Base-by-base conservation (phyloP, 2,888 invertebrate species). In the Drosophila picticornis region DNA sequence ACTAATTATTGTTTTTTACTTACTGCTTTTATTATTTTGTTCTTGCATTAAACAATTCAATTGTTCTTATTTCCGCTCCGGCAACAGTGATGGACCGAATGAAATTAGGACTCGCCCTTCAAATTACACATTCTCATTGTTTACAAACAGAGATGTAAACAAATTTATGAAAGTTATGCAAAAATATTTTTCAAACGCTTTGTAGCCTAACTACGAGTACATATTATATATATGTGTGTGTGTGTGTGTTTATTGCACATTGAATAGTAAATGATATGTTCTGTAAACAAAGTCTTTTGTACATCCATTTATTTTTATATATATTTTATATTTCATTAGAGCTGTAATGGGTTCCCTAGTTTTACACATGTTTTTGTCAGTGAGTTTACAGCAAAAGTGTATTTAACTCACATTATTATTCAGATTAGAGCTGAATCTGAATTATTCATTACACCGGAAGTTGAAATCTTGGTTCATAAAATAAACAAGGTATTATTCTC, bases 91-190 rank as follows among this genome's bases (percentile, higher is more conserved):
- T 52, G 46, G 48, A 27, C 27, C 66, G 36, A 31, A 50, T 50
- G 66, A 58, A 72, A 76, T 73, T 77, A 67, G 60, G 67, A 43
- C 60, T 67, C 19, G 77, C 76, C 78, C 78, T 73, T 73, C 78
- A 62, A 61, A 40, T 58, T 46, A 46, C 60, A 67, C 36, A 46
- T 67, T 61, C 53, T 29, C 63, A 65, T 59, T 78, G 69, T 78
- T 74, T 74, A 62, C 52, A 73, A 69, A 63, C 69, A 57, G 32
- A 11, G 36, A 43, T 57, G 59, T 74, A 78, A 77, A 78, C 77
- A 77, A 65, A 57, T 31, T 43, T 29, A 58, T 16, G 29, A 65
- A 62, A 38, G 77, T 61, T 56, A 55, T 64, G 48, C 61, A 52
- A 51, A 77, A 62, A 68, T 77, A 72, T 50, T 58, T 60, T 31